Conservation (phyloP, 92 coral and sea anemone species). For the Epizoanthus fatuus region DNA sequence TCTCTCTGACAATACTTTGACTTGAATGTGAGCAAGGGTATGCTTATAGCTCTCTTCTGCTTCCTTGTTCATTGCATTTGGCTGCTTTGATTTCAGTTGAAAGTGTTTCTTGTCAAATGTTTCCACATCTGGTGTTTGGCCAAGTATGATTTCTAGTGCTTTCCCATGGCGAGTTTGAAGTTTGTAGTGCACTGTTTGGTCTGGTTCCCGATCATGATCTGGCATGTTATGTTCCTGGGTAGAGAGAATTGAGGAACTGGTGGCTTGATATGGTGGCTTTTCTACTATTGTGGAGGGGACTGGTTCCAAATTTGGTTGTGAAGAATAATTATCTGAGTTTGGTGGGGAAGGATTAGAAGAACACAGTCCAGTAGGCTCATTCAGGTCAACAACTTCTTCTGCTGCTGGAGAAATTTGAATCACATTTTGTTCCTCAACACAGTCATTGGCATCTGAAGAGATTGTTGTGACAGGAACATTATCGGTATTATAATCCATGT, state of each 20-base stretch:
- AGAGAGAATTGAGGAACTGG: background rate
- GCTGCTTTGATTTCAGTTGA: conserved; percentile 31
- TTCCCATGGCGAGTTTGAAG: conserved; percentile 38
- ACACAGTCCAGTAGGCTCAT: background rate
- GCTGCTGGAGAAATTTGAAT: conserved; percentile 20
- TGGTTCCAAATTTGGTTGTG: background rate
- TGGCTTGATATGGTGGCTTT: conserved; percentile 12
- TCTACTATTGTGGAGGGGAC: background rate
- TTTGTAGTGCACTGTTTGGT: conserved; percentile 7
- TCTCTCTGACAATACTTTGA: conserved; percentile 45
- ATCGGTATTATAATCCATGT: background rate
- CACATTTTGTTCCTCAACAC: conserved; percentile 8
- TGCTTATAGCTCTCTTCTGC: conserved; percentile 30
- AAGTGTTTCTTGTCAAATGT: conserved; percentile 42
- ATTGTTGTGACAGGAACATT: background rate
- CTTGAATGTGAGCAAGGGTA: conserved; percentile 39
- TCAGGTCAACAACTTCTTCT: conserved; percentile 14
- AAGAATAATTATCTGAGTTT: conserved; percentile 13
- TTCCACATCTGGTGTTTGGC: conserved; percentile 49
- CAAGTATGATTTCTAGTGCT: conserved; percentile 40
- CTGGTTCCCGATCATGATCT: conserved; percentile 16
- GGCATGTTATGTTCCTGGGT: conserved; percentile 15
- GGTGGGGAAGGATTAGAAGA: conserved; percentile 21
- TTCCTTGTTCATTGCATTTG: conserved; percentile 13
- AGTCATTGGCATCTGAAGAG: background rate